A percentile compares a stretch with the other conserved stretches of the same genome.
phyloP scores from a whole-genome alignment of 2,797 vertebrate genomes.

The Danio choprae region DNA sequence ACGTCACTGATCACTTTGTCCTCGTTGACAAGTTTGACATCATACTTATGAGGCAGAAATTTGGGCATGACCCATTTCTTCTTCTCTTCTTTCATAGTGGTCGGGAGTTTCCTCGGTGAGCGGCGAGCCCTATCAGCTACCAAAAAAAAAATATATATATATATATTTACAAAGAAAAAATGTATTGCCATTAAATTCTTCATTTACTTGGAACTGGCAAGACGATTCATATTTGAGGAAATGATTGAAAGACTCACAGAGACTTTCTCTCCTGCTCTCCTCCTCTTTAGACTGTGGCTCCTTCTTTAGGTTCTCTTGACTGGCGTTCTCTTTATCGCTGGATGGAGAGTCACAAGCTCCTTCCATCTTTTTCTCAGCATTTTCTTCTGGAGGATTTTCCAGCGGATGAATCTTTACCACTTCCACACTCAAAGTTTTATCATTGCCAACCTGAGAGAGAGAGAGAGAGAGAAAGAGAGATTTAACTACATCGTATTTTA shows the following conservation, averaged over 20 bases:
- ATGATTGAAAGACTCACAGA: slow-evolving; percentile 81
- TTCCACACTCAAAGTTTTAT: slow-evolving; percentile 88
- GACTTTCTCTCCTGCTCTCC: slow-evolving; percentile 88
- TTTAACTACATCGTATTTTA: background rate
- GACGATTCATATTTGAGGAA: background rate
- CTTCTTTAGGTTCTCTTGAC: slow-evolving; percentile 90
- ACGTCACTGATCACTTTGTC: slow-evolving; percentile 97
- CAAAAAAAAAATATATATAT: background rate
- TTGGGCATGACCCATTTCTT: slow-evolving; percentile 97
- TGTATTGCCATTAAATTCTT: background rate
- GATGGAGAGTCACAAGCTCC: slow-evolving; percentile 95
- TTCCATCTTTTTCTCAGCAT: slow-evolving; percentile 90
- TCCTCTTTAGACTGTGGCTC: slow-evolving; percentile 85
- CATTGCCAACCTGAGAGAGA: slow-evolving; percentile 87
- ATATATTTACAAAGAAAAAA: background rate
- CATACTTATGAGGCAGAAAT: slow-evolving; percentile 96
- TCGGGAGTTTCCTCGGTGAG: slow-evolving; percentile 93
- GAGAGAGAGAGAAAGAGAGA: background rate
- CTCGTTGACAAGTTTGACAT: slow-evolving; percentile 92
- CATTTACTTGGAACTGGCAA: too few relatives aligned
- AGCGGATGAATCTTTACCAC: slow-evolving; percentile 91
- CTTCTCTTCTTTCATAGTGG: slow-evolving; percentile 93
- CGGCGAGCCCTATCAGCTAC: slow-evolving; percentile 92
- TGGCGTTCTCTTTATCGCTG: slow-evolving; percentile 96
- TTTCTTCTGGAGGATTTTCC: slow-evolving; percentile 85